A percentile compares a stretch with the other conserved stretches of the same genome.
These are phyloP conservation scores for Tetragonula clypearis DNA, from an alignment of 1,140 invertebrate species.

Conservation along the genomic window DNA sequence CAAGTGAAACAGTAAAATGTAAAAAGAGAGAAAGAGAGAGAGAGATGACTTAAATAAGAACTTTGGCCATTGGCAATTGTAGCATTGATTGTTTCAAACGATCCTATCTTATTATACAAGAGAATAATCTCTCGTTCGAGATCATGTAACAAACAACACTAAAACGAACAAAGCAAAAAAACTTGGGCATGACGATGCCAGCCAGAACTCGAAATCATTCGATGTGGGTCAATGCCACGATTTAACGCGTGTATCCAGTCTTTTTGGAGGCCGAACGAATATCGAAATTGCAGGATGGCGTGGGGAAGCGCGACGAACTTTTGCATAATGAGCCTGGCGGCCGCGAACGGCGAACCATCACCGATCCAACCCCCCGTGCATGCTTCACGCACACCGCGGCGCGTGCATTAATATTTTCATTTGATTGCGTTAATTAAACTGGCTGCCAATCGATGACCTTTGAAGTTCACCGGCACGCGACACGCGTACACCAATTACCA, in stretches of 20 bases:
- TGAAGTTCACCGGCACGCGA: conserved; percentile 71
- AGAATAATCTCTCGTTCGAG: neutral
- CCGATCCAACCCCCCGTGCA: conserved; percentile 16
- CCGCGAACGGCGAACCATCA: conserved; percentile 17
- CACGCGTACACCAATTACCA: conserved; percentile 68
- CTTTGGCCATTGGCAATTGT: too few relatives aligned
- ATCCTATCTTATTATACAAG: neutral
- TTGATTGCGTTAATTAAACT: conserved; percentile 78
- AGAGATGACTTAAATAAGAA: too few relatives aligned
- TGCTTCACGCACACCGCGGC: conserved; percentile 35
- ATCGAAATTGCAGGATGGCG: conserved; percentile 64
- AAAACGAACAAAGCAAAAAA: neutral
- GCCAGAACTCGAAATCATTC: conserved; percentile 10
- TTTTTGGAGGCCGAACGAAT: conserved; percentile 67
- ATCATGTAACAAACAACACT: neutral
- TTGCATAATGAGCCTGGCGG: conserved; percentile 75
- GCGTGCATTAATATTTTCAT: conserved; percentile 76
- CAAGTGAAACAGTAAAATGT: too few relatives aligned
- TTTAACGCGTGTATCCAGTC: conserved; percentile 54
- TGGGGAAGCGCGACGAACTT: conserved; percentile 69
- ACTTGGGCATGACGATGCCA: neutral
- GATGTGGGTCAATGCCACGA: conserved; percentile 70
- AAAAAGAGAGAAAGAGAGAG: too few relatives aligned
- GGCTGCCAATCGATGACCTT: conserved; percentile 74
- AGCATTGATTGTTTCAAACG: too few relatives aligned